phyloP scores from a whole-genome alignment of 2,797 vertebrate species.

The Acanthiza pusilla region DNA sequence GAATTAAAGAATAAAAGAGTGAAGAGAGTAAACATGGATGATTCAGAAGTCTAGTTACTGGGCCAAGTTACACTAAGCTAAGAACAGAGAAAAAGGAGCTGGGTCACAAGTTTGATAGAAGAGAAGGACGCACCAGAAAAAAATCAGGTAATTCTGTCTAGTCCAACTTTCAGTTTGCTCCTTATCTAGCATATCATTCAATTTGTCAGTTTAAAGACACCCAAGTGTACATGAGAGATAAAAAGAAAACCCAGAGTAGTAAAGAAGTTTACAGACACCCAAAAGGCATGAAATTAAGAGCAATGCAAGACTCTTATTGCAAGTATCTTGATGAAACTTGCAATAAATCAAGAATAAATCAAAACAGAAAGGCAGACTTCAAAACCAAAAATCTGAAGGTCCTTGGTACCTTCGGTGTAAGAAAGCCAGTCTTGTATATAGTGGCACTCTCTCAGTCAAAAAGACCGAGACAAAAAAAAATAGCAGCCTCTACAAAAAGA shows the following conservation, averaged over 20 bases:
- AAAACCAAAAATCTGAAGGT: background rate
- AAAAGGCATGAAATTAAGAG: background rate
- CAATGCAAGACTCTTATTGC: background rate
- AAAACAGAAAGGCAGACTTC: background rate
- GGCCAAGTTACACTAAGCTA: background rate
- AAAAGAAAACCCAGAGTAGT: rapidly evolving
- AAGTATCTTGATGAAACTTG: background rate
- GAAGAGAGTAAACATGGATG: background rate
- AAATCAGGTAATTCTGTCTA: background rate
- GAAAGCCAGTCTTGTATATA: background rate
- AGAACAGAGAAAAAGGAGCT: background rate
- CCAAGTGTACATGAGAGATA: background rate
- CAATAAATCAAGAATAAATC: background rate
- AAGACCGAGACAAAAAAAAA: background rate
- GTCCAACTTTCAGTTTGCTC: background rate
- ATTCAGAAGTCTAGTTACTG: background rate
- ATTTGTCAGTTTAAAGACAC: background rate
- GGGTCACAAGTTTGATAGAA: background rate
- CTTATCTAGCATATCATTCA: background rate
- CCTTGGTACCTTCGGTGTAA: background rate
- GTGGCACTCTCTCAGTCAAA: background rate
- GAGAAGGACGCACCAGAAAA: background rate
- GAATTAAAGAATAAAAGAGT: background rate
- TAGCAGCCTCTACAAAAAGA: background rate
- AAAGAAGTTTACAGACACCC: background rate